Evolutionary conservation across 2,797 vertebrate species (phyloP).

Genomic region (Poliocrania exsul): DNA sequence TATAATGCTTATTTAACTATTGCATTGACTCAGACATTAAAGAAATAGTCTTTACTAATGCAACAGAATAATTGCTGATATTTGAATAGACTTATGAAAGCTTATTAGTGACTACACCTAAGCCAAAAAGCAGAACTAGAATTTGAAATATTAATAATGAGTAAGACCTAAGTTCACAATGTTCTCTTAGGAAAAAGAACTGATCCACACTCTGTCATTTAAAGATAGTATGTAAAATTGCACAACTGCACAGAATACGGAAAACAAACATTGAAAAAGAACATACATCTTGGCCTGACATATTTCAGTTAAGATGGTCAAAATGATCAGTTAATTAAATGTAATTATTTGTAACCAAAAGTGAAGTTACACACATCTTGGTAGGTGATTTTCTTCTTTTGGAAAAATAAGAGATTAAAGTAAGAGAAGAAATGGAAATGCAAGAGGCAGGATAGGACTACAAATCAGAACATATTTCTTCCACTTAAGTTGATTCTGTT

Average conservation of each 20-base stretch:
- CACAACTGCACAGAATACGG: background rate
- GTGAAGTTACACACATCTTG: background rate
- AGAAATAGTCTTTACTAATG: background rate
- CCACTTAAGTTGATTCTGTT: background rate
- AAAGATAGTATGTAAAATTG: background rate
- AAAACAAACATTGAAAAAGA: background rate
- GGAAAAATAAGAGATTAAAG: background rate
- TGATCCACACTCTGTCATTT: background rate
- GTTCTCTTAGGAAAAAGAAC: background rate
- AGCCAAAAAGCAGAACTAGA: background rate
- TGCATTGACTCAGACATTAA: background rate
- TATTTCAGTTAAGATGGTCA: background rate
- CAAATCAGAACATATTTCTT: background rate
- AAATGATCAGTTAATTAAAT: background rate
- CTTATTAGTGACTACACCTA: background rate
- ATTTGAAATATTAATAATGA: conserved; percentile 6
- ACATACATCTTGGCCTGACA: background rate
- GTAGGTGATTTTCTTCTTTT: background rate
- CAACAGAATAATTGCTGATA: conserved; percentile 24
- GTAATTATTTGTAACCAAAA: background rate
- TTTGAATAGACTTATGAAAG: conserved; percentile 23
- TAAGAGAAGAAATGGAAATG: background rate
- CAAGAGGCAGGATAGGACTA: background rate
- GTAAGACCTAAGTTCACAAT: background rate
- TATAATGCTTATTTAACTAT: background rate